Percentiles rank a stretch among this genome's conserved stretches.
These are phyloP conservation scores for Conomelus anceps DNA, from an alignment of 2,888 invertebrate genomes.

Conservation along the genomic window DNA sequence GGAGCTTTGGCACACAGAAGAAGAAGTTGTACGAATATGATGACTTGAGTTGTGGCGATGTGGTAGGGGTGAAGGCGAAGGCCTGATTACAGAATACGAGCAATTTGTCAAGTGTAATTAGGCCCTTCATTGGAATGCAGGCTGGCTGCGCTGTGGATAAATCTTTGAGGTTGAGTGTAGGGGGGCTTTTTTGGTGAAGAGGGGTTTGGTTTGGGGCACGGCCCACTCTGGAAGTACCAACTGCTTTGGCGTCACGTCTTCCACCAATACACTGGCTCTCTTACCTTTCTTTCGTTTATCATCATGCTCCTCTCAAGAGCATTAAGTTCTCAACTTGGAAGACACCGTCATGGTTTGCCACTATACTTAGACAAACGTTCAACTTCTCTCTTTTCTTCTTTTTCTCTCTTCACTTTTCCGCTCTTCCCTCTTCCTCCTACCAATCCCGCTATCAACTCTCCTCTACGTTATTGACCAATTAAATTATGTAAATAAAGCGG, in stretches of 20 bases:
- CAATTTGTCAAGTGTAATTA: slow-evolving; percentile 13
- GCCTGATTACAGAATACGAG: slow-evolving; percentile 8
- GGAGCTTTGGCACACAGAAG: not conserved
- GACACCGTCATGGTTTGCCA: not conserved
- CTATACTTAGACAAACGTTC: not conserved
- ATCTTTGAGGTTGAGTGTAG: not conserved
- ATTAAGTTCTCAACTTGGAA: not conserved
- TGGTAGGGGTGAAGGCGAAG: not conserved
- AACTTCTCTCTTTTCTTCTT: not conserved
- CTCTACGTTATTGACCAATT: slow-evolving; percentile 8
- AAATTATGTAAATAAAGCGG: slow-evolving; percentile 6
- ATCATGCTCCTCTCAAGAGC: not conserved
- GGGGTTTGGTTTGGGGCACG: not conserved
- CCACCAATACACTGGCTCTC: not conserved
- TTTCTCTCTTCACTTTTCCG: not conserved
- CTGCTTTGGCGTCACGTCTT: not conserved
- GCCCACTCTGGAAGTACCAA: not conserved
- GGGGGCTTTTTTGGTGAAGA: not conserved
- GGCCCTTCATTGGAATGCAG: slow-evolving; percentile 12
- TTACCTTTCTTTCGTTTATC: not conserved
- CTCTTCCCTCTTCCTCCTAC: not conserved
- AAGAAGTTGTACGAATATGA: not conserved
- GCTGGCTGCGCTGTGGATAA: slow-evolving; percentile 4
- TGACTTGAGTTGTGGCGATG: not conserved
- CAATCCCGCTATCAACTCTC: not conserved